phyloP scores from a whole-genome alignment of 1,140 invertebrate species.

The Neuroterus valhalla region DNA sequence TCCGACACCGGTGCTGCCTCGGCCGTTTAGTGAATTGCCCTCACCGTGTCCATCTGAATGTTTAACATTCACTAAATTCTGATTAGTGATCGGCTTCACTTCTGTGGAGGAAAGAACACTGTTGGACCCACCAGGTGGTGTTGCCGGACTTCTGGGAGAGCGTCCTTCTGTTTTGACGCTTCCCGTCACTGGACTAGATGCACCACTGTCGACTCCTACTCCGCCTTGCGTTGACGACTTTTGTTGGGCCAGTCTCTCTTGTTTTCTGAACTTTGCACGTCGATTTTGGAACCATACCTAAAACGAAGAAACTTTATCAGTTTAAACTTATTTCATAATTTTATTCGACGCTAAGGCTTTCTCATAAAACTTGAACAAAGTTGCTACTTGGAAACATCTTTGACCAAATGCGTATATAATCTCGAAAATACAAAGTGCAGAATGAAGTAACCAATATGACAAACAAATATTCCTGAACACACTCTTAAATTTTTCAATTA shows the following conservation, averaged over 20 bases:
- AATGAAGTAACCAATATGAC: no score
- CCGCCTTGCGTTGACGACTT: constrained; percentile 73
- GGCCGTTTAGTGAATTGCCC: constrained; percentile 62
- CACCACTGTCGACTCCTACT: constrained; percentile 46
- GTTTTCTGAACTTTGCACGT: constrained; percentile 93
- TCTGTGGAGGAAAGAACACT: constrained; percentile 65
- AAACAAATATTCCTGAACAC: no score
- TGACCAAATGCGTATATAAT: no score
- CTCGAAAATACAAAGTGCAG: no score
- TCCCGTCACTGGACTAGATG: constrained; percentile 47
- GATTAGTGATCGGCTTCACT: constrained; percentile 66
- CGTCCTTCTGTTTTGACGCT: constrained; percentile 69
- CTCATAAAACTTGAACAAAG: no score
- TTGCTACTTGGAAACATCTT: no score
- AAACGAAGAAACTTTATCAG: constrained; percentile 50
- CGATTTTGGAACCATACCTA: constrained; percentile 97
- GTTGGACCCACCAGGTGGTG: constrained; percentile 64
- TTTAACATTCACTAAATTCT: constrained; percentile 59
- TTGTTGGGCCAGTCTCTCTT: constrained; percentile 89
- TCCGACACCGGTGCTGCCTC: constrained; percentile 55
- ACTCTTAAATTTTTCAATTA: no score
- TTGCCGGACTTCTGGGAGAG: constrained; percentile 70
- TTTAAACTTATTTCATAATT: neutral
- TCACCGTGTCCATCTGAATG: constrained; percentile 53
- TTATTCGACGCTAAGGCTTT: no score